These are phyloP conservation scores for Nomia melanderi DNA, from an alignment of 1,140 invertebrate genomes.

Conservation along the genomic window DNA sequence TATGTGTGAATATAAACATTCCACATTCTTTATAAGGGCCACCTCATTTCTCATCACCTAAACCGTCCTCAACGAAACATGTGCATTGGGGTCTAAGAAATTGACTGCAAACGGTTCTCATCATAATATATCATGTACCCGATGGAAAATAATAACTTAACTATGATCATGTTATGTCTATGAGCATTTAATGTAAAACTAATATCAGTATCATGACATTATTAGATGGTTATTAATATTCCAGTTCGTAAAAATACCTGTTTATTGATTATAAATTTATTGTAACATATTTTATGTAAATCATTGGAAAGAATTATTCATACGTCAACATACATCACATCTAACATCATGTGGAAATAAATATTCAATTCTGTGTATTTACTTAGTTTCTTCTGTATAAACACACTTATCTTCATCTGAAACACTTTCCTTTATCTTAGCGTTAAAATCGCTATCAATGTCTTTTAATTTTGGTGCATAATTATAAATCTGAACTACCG, in stretches of 20 bases:
- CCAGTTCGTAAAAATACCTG: constrained; percentile 75
- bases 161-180: constrained; percentile 72
- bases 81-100: constrained; percentile 42
- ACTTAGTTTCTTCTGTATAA: constrained; percentile 1
- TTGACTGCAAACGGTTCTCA: constrained; percentile 70
- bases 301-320: constrained; percentile 76
- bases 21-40: constrained; percentile 14
- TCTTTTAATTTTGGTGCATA: constrained; percentile 57
- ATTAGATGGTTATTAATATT: constrained; percentile 77
- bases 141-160: constrained; percentile 70
- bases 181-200: constrained; percentile 71
- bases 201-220: constrained; percentile 74
- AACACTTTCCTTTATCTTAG: neutral
- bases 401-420: neutral
- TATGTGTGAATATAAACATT: constrained; percentile 44
- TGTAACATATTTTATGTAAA: constrained; percentile 81
- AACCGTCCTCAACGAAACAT: constrained; percentile 59
- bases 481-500: constrained; percentile 69
- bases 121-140: constrained; percentile 72
- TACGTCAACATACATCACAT: constrained; percentile 52
- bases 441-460: neutral
- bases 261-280: constrained; percentile 78
- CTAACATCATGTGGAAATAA: constrained; percentile 33
- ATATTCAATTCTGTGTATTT: constrained; percentile 32
- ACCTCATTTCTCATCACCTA: constrained; percentile 39